Conservation (phyloP, 2,888 invertebrate species). For the Agrotis exclamationis region DNA sequence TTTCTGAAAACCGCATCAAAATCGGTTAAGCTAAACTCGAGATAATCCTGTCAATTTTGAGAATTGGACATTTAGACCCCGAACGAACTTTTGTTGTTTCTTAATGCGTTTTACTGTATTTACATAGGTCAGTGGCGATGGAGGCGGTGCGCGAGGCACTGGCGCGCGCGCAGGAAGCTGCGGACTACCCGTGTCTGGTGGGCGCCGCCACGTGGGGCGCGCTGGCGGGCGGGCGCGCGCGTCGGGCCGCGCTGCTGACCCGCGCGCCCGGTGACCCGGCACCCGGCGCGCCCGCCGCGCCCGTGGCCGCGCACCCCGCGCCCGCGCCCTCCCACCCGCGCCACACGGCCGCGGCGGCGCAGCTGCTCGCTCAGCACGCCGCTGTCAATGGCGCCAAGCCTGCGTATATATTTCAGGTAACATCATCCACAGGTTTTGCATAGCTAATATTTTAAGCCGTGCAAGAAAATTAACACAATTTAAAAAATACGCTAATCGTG, state of each 20-base stretch:
- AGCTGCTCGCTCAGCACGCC: conserved; percentile 95
- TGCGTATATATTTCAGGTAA: conserved; percentile 91
- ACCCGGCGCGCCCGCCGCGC: conserved; percentile 93
- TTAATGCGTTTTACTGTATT: no score
- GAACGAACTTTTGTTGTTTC: no score
- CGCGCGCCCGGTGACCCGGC: conserved; percentile 93
- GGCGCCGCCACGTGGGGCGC: conserved; percentile 91
- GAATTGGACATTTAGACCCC: no score
- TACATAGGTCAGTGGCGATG: conserved; percentile 94
- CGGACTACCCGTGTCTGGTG: conserved; percentile 96
- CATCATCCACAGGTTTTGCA: neutral
- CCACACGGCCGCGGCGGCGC: conserved; percentile 95
- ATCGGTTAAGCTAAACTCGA: neutral
- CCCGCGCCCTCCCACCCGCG: conserved; percentile 93
- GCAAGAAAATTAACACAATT: no score
- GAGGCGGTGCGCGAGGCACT: conserved; percentile 97
- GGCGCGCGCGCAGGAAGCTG: conserved; percentile 96
- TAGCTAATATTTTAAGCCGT: no score
- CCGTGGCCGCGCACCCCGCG: conserved; percentile 94
- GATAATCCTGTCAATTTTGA: no score
- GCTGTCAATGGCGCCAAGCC: conserved; percentile 93
- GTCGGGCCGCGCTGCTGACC: conserved; percentile 93
- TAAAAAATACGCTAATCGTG: no score
- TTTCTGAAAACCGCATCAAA: no score
- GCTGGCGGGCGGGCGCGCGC: conserved; percentile 95